Evolutionary conservation across 2,888 invertebrate species (phyloP).

Genomic region (Microctonus brassicae): DNA sequence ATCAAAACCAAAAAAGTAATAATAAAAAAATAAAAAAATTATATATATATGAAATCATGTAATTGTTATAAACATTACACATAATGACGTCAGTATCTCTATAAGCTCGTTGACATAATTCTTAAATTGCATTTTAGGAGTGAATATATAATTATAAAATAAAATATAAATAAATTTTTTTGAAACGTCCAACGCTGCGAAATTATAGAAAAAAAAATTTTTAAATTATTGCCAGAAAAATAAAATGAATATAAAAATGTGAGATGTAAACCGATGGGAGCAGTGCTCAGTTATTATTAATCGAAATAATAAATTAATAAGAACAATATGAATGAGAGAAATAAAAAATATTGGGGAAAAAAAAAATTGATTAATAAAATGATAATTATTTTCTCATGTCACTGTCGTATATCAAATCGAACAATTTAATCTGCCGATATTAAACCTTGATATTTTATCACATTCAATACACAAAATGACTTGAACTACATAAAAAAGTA

Average conservation of each 20-base stretch:
- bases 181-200: neutral
- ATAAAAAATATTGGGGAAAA: neutral
- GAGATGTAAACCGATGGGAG: neutral
- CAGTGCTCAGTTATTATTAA: neutral
- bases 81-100: neutral
- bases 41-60: neutral
- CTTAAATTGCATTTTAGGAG: neutral
- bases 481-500: neutral
- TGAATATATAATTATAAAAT: neutral
- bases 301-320: neutral
- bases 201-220: neutral
- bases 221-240: neutral
- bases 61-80: neutral
- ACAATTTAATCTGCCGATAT: slow-evolving; percentile 27
- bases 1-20: neutral
- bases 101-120: neutral
- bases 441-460: slow-evolving; percentile 29
- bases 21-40: neutral
- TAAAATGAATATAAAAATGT: neutral
- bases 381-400: neutral
- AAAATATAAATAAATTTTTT: neutral
- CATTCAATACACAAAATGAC: slow-evolving; percentile 12
- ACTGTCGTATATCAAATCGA: slow-evolving; percentile 31
- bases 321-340: neutral
- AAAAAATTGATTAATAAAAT: neutral